Evolutionary conservation across 2,797 vertebrate species (phyloP), one percentile per base, ranked within the genome.

Genomic region (Pipistrellus nathusii): DNA sequence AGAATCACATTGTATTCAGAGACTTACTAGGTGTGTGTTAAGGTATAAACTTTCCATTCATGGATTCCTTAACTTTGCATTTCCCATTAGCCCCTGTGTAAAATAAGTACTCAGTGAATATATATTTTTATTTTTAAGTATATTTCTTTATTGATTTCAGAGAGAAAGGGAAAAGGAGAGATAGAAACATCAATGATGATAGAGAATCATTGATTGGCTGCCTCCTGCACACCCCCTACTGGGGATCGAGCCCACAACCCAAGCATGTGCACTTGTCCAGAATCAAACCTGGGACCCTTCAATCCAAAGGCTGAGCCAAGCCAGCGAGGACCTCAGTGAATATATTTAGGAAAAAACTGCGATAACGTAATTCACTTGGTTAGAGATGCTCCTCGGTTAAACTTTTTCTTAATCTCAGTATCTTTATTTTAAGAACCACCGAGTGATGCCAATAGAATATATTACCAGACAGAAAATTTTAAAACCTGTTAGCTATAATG

Each of bases 351-450:
- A 25, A 71, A 84, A 88, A 77, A 18, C 32, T 71, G 94, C 94
- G 27, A 59, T 69, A 93, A 62, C 86, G 2, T 94, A 93, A 85
- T 69, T 94, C 35, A 51, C 25, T 88, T 93, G 75, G 78, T 95
- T 94, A 82, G 59, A 72, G 51, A 66, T 93, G 25, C 35, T 81
- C 5, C 48, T 93, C 71, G 93, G 41, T 88, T 94, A 68, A 85
- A 81, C 32, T 80, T 93, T 12, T 46, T 89, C 76, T 83, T 93
- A 62, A 64, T 85, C 32, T 85, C n/a, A 75, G 20, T 77, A 21
- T 85, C 15, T 94, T 93, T 92, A 92, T 72, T 89, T 89, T 87
- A 89, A 94, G 73, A 85, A 3, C 27, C n/a, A 73, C 44, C 62
- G 51, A 20, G 10, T 92, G 48, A 57, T 87, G 8, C 57, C 27